Evolutionary conservation across 2,113 vertebrate species (phyloP).

Genomic region (Falcunculus frontatus): DNA sequence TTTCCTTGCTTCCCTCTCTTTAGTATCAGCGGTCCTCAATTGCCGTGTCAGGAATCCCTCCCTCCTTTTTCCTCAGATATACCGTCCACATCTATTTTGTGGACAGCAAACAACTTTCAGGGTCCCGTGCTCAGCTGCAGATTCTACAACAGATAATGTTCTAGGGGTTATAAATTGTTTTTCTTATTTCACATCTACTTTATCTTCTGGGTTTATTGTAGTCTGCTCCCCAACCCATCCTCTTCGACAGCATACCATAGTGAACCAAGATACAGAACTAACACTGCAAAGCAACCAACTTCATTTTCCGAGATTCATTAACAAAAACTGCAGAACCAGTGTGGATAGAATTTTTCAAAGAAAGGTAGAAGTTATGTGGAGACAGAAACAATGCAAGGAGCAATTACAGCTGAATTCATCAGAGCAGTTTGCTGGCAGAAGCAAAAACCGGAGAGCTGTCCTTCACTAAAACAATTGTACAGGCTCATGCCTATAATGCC

Average conservation of each 20-base stretch:
- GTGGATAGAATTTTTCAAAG: neutral
- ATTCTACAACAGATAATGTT: neutral
- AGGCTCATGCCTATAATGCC: neutral
- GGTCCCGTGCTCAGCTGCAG: neutral
- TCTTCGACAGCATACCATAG: neutral
- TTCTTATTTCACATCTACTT: neutral
- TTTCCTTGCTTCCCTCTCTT: neutral
- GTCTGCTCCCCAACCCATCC: neutral
- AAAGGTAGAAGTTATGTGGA: neutral
- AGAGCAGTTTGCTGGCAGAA: neutral
- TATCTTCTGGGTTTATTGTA: neutral
- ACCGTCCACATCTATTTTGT: neutral
- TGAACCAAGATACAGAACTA: neutral
- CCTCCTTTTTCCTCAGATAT: neutral
- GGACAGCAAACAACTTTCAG: neutral
- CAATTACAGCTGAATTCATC: neutral
- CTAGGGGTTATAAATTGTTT: neutral
- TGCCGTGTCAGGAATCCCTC: neutral
- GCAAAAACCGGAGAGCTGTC: neutral
- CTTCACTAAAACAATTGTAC: neutral
- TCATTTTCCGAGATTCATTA: neutral
- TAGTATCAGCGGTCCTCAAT: rapidly evolving
- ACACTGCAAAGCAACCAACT: neutral
- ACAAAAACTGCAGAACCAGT: neutral
- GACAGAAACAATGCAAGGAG: neutral